Evolutionary conservation across 2,888 invertebrate genomes (phyloP).

Genomic region (Cephalotes varians): DNA sequence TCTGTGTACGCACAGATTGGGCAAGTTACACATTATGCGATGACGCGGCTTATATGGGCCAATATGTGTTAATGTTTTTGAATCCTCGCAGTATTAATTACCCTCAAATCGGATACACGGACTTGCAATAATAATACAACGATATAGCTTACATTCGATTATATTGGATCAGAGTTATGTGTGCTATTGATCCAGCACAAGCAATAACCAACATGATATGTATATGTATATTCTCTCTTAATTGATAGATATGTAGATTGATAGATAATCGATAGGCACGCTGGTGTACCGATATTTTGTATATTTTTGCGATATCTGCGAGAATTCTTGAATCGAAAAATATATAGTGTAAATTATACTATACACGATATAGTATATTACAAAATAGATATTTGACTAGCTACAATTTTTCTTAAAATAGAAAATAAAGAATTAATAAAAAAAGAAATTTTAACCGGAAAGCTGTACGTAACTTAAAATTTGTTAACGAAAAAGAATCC

Average conservation of each 20-base stretch:
- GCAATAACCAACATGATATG: constrained; percentile 49
- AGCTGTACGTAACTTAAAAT: background rate
- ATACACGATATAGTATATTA: background rate
- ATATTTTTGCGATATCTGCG: constrained; percentile 9
- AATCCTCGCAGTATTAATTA: constrained; percentile 46
- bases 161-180: constrained; percentile 47
- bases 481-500: background rate
- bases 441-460: background rate
- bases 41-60: background rate
- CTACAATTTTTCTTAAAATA: background rate
- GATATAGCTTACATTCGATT: constrained; percentile 58
- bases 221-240: constrained; percentile 58
- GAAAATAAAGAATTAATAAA: background rate
- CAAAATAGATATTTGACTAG: background rate
- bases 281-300: constrained; percentile 17
- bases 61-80: constrained; percentile 40
- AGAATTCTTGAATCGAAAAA: constrained; percentile 1
- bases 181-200: constrained; percentile 55
- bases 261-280: constrained; percentile 40
- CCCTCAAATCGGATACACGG: constrained; percentile 36
- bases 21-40: constrained; percentile 30
- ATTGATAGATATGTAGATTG: constrained; percentile 53
- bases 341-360: background rate
- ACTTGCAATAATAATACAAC: constrained; percentile 60
- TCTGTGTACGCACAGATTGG: background rate